Evolutionary conservation across 2,797 vertebrate genomes (phyloP).

Genomic region (Falco biarmicus): DNA sequence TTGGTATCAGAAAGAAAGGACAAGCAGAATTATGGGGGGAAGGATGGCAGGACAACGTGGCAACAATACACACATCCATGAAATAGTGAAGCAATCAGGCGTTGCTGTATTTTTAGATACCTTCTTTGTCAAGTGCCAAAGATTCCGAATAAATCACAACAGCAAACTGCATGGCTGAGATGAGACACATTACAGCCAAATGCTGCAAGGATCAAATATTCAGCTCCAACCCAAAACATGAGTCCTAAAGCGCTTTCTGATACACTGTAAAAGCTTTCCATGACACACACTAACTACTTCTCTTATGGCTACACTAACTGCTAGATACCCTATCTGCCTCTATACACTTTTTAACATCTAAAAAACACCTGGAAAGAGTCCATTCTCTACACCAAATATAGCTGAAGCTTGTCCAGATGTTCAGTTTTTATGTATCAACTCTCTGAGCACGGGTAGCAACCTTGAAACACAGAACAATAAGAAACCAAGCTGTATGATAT

Average conservation of each 20-base stretch:
- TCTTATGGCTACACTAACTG: neutral
- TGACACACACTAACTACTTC: neutral
- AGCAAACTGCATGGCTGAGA: conserved; percentile 35
- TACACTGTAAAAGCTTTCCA: conserved; percentile 31
- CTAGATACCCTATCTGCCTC: neutral
- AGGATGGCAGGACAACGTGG: neutral
- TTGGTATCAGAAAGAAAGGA: neutral
- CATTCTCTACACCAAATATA: neutral
- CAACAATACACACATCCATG: neutral
- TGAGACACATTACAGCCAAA: conserved; percentile 37
- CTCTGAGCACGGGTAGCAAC: neutral
- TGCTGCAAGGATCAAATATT: conserved; percentile 25
- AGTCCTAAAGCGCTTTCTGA: conserved; percentile 1
- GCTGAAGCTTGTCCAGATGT: neutral
- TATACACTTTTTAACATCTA: neutral
- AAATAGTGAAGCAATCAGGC: conserved; percentile 38
- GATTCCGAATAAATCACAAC: conserved; percentile 42
- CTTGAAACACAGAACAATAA: neutral
- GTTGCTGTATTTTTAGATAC: conserved; percentile 37
- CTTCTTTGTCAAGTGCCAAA: conserved; percentile 50
- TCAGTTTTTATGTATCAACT: neutral
- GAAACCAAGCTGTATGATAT: neutral
- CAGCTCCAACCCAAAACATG: neutral
- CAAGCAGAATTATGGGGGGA: neutral
- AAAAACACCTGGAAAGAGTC: neutral